These are phyloP conservation scores for Sinelater perroti DNA, from an alignment of 2,888 invertebrate species.

Conservation along the genomic window DNA sequence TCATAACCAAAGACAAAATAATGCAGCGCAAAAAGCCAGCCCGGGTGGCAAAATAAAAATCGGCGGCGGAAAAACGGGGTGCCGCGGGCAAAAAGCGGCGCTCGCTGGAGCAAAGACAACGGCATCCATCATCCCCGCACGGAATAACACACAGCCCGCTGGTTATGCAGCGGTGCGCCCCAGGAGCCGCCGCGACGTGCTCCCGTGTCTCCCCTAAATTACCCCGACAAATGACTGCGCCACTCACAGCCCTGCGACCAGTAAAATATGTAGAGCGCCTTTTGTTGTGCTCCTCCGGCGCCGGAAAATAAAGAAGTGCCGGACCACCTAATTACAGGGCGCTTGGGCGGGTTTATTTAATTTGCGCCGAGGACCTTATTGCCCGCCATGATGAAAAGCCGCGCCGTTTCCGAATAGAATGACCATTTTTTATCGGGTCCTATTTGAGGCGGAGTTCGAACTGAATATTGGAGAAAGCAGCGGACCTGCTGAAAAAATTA, in stretches of 20 bases:
- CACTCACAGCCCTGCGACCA: slow-evolving; percentile 37
- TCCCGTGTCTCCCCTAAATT: slow-evolving; percentile 36
- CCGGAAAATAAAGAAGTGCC: slow-evolving; percentile 40
- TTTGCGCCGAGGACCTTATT: slow-evolving; percentile 28
- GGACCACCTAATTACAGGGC: slow-evolving; percentile 41
- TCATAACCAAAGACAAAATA: too few species aligned
- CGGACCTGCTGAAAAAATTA: too few species aligned
- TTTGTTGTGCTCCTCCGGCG: slow-evolving; percentile 34
- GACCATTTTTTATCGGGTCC: slow-evolving; percentile 29
- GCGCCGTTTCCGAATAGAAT: slow-evolving; percentile 22
- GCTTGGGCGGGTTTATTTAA: slow-evolving; percentile 30
- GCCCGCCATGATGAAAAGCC: slow-evolving; percentile 23
- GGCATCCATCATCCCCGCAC: slow-evolving; percentile 38
- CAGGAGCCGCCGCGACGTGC: slow-evolving; percentile 19
- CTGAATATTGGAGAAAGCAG: too few species aligned
- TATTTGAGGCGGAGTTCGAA: slow-evolving; percentile 22
- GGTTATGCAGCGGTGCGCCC: slow-evolving; percentile 34
- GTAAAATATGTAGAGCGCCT: slow-evolving; percentile 40
- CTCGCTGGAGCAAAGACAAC: slow-evolving; percentile 38
- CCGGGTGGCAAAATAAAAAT: too few species aligned
- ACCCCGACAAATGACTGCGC: slow-evolving; percentile 41
- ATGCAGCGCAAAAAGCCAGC: too few species aligned
- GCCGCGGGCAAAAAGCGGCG: too few species aligned
- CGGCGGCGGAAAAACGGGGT: too few species aligned
- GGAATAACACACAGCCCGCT: slow-evolving; percentile 30